phyloP scores from a whole-genome alignment of 2,888 invertebrate species.

The Colletes collaris region DNA sequence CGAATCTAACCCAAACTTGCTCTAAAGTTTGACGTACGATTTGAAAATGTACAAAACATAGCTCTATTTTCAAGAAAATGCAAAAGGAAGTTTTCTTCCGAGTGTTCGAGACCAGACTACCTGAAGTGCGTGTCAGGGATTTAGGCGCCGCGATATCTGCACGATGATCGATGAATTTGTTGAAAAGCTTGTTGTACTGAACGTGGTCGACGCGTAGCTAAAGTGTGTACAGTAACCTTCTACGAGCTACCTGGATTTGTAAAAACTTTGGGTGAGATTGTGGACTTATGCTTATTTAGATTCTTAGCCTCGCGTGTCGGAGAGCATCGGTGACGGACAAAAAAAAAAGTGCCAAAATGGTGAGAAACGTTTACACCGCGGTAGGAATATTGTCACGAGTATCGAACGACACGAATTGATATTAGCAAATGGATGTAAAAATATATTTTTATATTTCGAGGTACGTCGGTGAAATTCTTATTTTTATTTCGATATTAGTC shows the following conservation, averaged over 20 bases:
- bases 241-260: not conserved
- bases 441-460: not conserved
- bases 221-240: not conserved
- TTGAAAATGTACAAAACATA: too few relatives aligned
- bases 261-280: not conserved
- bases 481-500: not conserved
- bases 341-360: not conserved
- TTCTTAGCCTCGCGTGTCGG: not conserved
- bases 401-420: not conserved
- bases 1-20: too few relatives aligned
- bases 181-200: not conserved
- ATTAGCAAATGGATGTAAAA: not conserved
- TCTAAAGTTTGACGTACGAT: too few relatives aligned
- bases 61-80: too few relatives aligned
- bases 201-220: not conserved
- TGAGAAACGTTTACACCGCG: constrained; percentile 14
- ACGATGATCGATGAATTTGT: not conserved
- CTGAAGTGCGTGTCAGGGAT: not conserved
- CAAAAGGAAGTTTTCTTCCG: too few relatives aligned
- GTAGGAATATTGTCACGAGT: constrained; percentile 35
- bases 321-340: not conserved
- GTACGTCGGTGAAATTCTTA: not conserved
- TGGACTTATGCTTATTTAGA: not conserved
- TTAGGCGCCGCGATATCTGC: not conserved
- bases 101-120: too few relatives aligned